Evolutionary conservation across 2,888 invertebrate genomes (phyloP).

Genomic region (Ferdinandea cuprea): DNA sequence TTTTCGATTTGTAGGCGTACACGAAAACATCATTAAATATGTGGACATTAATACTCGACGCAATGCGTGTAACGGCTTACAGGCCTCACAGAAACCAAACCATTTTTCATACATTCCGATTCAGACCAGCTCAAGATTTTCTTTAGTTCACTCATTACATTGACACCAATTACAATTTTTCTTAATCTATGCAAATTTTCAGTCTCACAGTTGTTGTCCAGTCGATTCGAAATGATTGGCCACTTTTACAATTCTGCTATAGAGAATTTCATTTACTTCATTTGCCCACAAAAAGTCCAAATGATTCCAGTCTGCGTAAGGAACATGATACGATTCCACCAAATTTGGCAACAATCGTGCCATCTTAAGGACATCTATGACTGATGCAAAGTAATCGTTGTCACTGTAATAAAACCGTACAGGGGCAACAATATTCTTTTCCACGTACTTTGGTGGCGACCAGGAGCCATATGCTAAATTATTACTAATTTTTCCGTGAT

Average conservation of each 20-base stretch:
- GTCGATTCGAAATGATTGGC: slow-evolving; percentile 52
- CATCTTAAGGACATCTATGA: slow-evolving; percentile 84
- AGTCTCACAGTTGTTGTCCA: slow-evolving; percentile 39
- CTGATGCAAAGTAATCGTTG: slow-evolving; percentile 86
- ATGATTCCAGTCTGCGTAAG: slow-evolving; percentile 86
- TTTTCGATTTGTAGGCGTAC: too few relatives aligned
- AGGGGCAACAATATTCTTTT: slow-evolving; percentile 85
- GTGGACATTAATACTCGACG: too few relatives aligned
- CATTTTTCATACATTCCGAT: too few relatives aligned
- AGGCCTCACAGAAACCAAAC: too few relatives aligned
- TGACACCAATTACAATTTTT: too few relatives aligned
- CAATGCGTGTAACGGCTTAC: too few relatives aligned
- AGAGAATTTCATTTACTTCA: slow-evolving; percentile 85
- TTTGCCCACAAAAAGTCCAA: slow-evolving; percentile 88
- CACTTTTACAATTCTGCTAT: slow-evolving; percentile 81
- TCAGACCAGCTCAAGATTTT: background rate
- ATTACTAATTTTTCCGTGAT: slow-evolving; percentile 85
- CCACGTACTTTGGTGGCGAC: slow-evolving; percentile 86
- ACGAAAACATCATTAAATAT: too few relatives aligned
- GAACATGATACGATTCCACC: slow-evolving; percentile 83
- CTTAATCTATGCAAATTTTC: background rate
- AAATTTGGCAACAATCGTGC: slow-evolving; percentile 84
- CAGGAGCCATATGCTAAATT: slow-evolving; percentile 84
- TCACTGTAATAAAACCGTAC: slow-evolving; percentile 87
- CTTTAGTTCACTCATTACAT: too few relatives aligned